Evolutionary conservation across 2,888 invertebrate genomes (phyloP), one percentile per base, ranked within the genome.

Genomic region (Neocrepidodera transversa): DNA sequence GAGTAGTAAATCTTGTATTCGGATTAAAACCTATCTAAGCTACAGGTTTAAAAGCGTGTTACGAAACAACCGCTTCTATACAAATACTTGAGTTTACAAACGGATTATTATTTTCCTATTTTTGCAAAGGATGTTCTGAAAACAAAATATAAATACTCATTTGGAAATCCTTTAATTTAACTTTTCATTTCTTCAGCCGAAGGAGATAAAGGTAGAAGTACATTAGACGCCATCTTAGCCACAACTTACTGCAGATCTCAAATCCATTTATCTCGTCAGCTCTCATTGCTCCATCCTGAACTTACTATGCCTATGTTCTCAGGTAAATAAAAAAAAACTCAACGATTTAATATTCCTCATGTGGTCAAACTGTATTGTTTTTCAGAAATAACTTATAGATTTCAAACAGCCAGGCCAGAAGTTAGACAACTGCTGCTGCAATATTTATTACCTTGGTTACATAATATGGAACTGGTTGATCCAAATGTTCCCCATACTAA

Each of bases 231-330:
- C 23, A 83, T 95, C 52, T 83, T 95, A 26, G 91, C 92, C 64
- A 91, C 90, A 30, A 92, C 93, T 0, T 96, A 95, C 81, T 94
- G 95, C 75, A 88, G 95, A 62, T 95, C 95, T 32, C 97, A 97
- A 81, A 87, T 93, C 71, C 93, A 92, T 77, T 84, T 98, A 26
- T 96, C 97, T 0, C 87, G 93, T 36, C 96, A 97, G 76, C 84
- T 99, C 71, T 93, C 98, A 0, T 91, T 93, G 68, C 84, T 97
- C 17, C 97, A 98, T 76, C 97, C 98, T 0, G 97, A 98, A 76
- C 85, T 99, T 35, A 98, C 99, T 18, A 97, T 99, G 96, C 96
- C 97, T 0, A 96, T 99, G 88, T 97, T 99, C 82, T 97, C 97
- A 76, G 97, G 97, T 96, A 80, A 82, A 80, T 77, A 23, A 10